Percentiles rank a stretch among this genome's conserved stretches.
Conservation (phyloP, 2,113 vertebrate genomes). For the Theropithecus gelada region DNA sequence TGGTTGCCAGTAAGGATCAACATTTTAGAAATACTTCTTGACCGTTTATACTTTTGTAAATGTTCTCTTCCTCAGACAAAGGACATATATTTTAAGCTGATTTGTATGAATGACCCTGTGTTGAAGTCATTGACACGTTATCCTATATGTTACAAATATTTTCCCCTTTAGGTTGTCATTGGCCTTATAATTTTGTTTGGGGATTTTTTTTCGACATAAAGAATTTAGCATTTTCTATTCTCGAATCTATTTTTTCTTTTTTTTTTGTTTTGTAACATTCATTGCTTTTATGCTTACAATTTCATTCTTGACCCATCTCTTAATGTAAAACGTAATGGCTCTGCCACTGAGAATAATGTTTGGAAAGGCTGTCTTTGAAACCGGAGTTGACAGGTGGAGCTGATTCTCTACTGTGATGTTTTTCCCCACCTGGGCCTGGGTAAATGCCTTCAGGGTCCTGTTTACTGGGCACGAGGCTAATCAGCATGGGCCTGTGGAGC, state of each 20-base stretch:
- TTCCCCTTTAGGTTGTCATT: neutral
- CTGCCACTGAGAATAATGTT: neutral
- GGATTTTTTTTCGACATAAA: neutral
- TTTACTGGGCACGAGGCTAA: neutral
- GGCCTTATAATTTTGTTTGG: constrained; percentile 17
- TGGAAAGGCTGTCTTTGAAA: constrained; percentile 12
- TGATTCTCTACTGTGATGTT: neutral
- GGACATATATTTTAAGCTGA: neutral
- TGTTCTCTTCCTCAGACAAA: neutral
- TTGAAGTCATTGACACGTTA: neutral
- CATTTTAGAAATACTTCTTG: neutral
- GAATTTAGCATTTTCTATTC: neutral
- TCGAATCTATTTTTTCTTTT: neutral
- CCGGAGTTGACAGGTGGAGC: neutral
- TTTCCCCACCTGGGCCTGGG: neutral
- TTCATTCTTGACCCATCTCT: neutral
- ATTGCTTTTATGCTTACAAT: neutral
- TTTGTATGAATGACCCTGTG: neutral
- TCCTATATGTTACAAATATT: neutral
- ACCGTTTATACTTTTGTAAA: neutral
- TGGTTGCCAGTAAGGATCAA: neutral
- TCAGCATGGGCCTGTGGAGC: neutral
- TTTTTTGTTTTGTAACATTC: neutral
- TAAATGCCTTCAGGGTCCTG: neutral
- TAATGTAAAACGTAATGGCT: neutral